Evolutionary conservation across 2,888 invertebrate genomes (phyloP).

Genomic region (Xiphydria camelus): DNA sequence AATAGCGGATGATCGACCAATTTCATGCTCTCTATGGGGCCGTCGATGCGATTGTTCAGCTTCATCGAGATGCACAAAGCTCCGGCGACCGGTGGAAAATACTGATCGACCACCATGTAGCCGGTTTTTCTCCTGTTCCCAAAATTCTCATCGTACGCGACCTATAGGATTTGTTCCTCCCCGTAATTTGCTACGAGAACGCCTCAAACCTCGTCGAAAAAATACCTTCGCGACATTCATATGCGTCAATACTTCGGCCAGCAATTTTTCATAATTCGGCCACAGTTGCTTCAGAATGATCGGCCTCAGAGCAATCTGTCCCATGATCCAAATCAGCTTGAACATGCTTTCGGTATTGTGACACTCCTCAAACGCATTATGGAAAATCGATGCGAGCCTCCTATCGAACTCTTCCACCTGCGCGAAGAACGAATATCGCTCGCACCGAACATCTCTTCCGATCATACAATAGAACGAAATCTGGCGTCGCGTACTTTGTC

Average conservation of each 20-base stretch:
- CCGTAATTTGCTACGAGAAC: too few species aligned
- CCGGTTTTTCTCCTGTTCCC: conserved; percentile 21
- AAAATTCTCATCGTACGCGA: conserved; percentile 37
- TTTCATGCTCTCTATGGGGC: conserved; percentile 66
- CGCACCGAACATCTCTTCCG: neutral
- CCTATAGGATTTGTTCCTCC: too few species aligned
- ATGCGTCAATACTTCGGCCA: conserved; percentile 68
- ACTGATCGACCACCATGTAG: conserved; percentile 62
- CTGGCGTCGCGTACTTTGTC: conserved; percentile 56
- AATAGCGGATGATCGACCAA: conserved; percentile 68
- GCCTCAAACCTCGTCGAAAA: neutral
- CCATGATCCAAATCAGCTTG: conserved; percentile 73
- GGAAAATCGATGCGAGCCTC: conserved; percentile 77
- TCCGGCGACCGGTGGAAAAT: conserved; percentile 78
- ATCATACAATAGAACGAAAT: neutral
- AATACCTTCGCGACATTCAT: conserved; percentile 69
- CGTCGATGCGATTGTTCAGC: conserved; percentile 63
- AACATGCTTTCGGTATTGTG: conserved; percentile 67
- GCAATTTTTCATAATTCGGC: conserved; percentile 67
- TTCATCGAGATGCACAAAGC: conserved; percentile 74
- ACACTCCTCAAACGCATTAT: conserved; percentile 81
- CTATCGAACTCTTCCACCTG: conserved; percentile 73
- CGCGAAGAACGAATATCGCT: neutral
- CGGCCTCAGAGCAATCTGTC: conserved; percentile 74
- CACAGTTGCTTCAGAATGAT: conserved; percentile 74